Evolutionary conservation across 2,888 invertebrate genomes (phyloP), one percentile per base, ranked within the genome.

Genomic region (Chromoteleia sp.): DNA sequence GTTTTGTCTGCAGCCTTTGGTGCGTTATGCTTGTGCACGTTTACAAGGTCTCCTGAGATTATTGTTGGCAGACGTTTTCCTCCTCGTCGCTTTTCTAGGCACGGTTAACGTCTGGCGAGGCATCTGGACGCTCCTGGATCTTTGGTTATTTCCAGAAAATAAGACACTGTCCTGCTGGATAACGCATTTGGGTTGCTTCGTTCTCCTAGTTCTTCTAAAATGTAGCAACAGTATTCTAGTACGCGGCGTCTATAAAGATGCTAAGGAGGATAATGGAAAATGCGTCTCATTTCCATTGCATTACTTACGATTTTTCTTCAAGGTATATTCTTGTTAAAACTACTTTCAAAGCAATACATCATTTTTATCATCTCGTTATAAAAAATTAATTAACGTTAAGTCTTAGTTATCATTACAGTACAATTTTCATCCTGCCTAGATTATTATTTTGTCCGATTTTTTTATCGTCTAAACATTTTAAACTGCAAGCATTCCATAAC

Each of bases 21-120:
- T 96, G 92, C 94, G 95, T 83, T 95, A 95, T 93, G 92, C 95
- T 4, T 96, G 96, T 59, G 94, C 95, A 79, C 93, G 94, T 61
- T 92, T 96, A 1, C 93, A 93, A 79, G 96, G 96, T 7, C 93
- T 95, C 4, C 89, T 93, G 7, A 93, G 96, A 78, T 92, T 97
- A 19, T 89, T 96, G 33, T 93, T 95, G 0, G 96, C 96, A 17
- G 97, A 97, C 89, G 89, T 94, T 8, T 97, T 96, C 92, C 94
- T 96, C 81, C 92, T 97, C 78, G 92, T 96, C 83, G 95, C 96
- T 39, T 96, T 97, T 89, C 90, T 96, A 81, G 97, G 96, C 10
- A 97, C 97, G 0, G 95, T 97, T 63, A 97, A 97, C 91, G 96
- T 97, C 8, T 97, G 97, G 97, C 93, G 97, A 50, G 97, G 97